Conservation (phyloP, 2,113 vertebrate species). For the Thymallus thymallus region DNA sequence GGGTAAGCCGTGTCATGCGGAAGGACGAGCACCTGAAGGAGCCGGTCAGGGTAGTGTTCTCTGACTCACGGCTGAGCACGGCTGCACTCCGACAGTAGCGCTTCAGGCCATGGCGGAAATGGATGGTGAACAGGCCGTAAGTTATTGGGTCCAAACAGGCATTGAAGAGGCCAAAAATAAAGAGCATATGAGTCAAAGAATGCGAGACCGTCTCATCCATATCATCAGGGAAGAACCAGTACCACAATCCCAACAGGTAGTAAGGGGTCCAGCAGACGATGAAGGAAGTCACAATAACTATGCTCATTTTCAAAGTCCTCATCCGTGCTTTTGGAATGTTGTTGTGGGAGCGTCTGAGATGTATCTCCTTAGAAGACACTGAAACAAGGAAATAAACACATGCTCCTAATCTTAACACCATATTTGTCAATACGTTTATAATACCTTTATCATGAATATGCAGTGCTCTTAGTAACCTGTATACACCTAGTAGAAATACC, state of each 20-base stretch:
- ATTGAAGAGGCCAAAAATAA: constrained; percentile 80
- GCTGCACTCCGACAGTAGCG: constrained; percentile 50
- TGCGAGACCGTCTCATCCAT: constrained; percentile 78
- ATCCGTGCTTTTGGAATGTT: constrained; percentile 82
- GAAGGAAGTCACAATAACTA: constrained; percentile 79
- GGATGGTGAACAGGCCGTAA: constrained; percentile 77
- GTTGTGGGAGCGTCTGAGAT: constrained; percentile 77
- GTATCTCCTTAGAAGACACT: constrained; percentile 74
- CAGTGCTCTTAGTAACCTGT: background rate
- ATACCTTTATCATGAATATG: too few relatives aligned
- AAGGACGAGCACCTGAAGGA: constrained; percentile 69
- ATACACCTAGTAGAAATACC: too few relatives aligned
- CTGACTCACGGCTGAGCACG: constrained; percentile 19
- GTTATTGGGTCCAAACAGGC: constrained; percentile 77
- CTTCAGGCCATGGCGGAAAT: constrained; percentile 64
- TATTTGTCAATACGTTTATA: too few relatives aligned
- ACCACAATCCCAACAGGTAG: constrained; percentile 80
- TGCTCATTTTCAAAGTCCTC: constrained; percentile 81
- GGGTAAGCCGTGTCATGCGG: constrained; percentile 49
- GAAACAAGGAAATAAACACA: constrained; percentile 14
- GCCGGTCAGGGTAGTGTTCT: constrained; percentile 64
- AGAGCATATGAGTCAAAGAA: constrained; percentile 78
- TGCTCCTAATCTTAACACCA: too few relatives aligned
- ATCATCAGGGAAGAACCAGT: constrained; percentile 77
- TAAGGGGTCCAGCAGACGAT: constrained; percentile 83